A percentile compares a stretch with the other conserved stretches of the same genome.
Evolutionary conservation across 2,113 vertebrate genomes (phyloP).

Genomic region (Paradoxurus hermaphroditus): DNA sequence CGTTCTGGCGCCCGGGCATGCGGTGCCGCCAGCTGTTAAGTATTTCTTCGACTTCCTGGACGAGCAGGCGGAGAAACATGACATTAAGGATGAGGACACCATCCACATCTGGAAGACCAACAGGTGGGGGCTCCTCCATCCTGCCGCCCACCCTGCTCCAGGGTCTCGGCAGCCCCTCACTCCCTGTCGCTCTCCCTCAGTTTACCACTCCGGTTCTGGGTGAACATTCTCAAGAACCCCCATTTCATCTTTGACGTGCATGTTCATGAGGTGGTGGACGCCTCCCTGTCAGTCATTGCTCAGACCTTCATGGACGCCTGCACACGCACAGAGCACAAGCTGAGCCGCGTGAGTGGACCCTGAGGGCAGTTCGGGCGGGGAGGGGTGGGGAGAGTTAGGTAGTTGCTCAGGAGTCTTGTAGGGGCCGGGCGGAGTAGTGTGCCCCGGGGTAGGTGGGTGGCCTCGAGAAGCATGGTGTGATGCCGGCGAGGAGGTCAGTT

Average conservation of each 20-base stretch:
- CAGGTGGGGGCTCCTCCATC: slow-evolving; percentile 81
- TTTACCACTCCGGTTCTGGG: slow-evolving; percentile 97
- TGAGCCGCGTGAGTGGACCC: slow-evolving; percentile 92
- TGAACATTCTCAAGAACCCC: slow-evolving; percentile 99
- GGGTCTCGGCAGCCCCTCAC: neutral
- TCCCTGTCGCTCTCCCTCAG: slow-evolving; percentile 71
- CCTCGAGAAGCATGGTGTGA: rapidly evolving
- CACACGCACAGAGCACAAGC: slow-evolving; percentile 98
- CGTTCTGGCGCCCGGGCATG: slow-evolving; percentile 91
- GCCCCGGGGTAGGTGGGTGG: rapidly evolving
- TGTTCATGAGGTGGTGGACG: slow-evolving; percentile 96
- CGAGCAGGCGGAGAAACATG: slow-evolving; percentile 95
- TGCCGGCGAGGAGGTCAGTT: rapidly evolving
- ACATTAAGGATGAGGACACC: slow-evolving; percentile 96
- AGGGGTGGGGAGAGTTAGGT: rapidly evolving
- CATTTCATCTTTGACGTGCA: slow-evolving; percentile 98
- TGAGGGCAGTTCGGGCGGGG: rapidly evolving
- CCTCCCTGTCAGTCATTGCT: slow-evolving; percentile 97
- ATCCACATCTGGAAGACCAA: slow-evolving; percentile 99
- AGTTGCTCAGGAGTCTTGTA: rapidly evolving
- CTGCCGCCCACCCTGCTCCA: rapidly evolving
- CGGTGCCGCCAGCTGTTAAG: slow-evolving; percentile 96
- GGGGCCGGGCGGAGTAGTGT: rapidly evolving
- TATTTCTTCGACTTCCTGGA: slow-evolving; percentile 99
- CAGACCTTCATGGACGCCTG: slow-evolving; percentile 99